Percentiles rank a stretch among this genome's conserved stretches.
phyloP scores from a whole-genome alignment of 2,113 vertebrate genomes.

The Sus scrofa region DNA sequence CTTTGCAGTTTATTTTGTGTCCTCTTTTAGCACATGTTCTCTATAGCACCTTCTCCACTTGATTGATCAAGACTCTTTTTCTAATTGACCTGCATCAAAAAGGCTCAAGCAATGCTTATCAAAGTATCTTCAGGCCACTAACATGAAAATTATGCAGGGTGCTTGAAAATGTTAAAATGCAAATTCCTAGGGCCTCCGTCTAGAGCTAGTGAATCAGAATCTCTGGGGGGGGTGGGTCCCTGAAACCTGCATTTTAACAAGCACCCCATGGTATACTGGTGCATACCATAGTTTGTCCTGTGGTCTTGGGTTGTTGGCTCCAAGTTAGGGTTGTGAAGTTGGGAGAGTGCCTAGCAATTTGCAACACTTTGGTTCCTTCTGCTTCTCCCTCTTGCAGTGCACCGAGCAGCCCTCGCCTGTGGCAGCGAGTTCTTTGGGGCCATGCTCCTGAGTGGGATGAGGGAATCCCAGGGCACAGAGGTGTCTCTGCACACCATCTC shows the following conservation, averaged over 20 bases:
- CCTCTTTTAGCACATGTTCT: not conserved
- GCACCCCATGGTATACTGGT: not conserved
- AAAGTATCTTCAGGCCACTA: not conserved
- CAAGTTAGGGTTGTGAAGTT: not conserved
- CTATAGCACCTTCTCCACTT: not conserved
- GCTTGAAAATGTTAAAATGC: slow-evolving; percentile 19
- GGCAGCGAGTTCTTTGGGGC: slow-evolving; percentile 95
- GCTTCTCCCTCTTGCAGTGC: slow-evolving; percentile 86
- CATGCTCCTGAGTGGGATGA: slow-evolving; percentile 96
- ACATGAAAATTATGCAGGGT: not conserved
- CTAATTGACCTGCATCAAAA: not conserved
- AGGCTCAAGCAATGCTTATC: not conserved
- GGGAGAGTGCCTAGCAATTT: not conserved
- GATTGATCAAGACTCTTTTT: not conserved
- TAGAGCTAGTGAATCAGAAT: slow-evolving; percentile 23
- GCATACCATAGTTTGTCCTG: not conserved
- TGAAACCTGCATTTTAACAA: slow-evolving; percentile 19
- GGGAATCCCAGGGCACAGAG: slow-evolving; percentile 88
- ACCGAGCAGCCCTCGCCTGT: slow-evolving; percentile 92
- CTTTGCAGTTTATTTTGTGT: slow-evolving; percentile 44
- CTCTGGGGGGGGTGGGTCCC: not conserved
- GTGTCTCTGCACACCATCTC: slow-evolving; percentile 85
- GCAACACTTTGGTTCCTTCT: not conserved
- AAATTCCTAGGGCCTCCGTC: not conserved
- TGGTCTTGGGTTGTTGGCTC: not conserved